A percentile compares a stretch with the other conserved stretches of the same genome.
These are phyloP conservation scores for Passer montanus DNA, from an alignment of 2,113 vertebrate species.

Conservation along the genomic window DNA sequence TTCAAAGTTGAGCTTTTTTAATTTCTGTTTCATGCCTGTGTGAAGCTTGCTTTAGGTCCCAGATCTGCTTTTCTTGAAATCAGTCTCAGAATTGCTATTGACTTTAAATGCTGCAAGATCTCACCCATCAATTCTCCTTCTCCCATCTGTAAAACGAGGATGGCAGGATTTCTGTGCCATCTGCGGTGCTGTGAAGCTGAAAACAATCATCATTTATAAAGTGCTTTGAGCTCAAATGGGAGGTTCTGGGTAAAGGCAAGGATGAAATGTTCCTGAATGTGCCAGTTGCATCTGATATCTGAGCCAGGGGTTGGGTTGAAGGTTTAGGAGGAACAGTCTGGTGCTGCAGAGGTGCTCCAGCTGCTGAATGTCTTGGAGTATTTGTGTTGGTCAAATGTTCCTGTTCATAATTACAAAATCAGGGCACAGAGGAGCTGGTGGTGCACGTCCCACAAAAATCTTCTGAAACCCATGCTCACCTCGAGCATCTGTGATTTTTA, in stretches of 20 bases:
- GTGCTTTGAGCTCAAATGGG: constrained; percentile 6
- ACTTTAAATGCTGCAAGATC: constrained; percentile 25
- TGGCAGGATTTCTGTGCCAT: constrained; percentile 53
- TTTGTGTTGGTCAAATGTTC: neutral
- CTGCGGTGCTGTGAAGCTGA: constrained; percentile 45
- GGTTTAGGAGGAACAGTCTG: neutral
- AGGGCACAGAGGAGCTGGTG: neutral
- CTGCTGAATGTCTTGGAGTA: neutral
- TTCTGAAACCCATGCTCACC: neutral
- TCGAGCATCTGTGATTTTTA: neutral
- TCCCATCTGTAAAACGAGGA: constrained; percentile 21
- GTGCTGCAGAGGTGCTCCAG: neutral
- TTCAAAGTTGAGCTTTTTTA: neutral
- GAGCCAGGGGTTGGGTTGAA: neutral
- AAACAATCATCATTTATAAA: constrained; percentile 57
- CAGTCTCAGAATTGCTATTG: neutral
- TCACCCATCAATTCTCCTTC: constrained; percentile 29
- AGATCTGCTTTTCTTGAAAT: constrained; percentile 29
- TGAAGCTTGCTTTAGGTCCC: constrained; percentile 4
- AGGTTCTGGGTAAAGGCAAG: constrained; percentile 5
- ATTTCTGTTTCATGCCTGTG: neutral
- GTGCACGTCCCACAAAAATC: neutral
- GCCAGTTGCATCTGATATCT: neutral
- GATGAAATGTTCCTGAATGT: constrained; percentile 13
- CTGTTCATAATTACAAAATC: neutral